Conservation (phyloP, 2,113 vertebrate species). For the Alces alces region DNA sequence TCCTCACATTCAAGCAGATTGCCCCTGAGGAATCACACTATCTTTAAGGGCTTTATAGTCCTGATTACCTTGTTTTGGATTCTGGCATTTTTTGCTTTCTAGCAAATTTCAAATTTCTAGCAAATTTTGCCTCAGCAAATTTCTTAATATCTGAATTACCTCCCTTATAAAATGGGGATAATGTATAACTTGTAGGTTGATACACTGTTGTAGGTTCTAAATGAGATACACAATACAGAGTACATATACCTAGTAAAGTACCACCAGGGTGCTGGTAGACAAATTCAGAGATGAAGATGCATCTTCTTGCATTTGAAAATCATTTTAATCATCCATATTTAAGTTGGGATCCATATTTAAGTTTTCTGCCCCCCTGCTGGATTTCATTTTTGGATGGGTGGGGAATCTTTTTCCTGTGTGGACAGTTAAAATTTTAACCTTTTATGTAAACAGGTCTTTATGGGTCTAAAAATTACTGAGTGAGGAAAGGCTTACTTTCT, state of each 20-base stretch:
- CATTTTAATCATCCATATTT: not conserved
- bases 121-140: constrained; percentile 14
- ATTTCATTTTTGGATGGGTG: not conserved
- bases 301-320: not conserved
- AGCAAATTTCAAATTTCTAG: not conserved
- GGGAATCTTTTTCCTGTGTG: not conserved
- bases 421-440: not conserved
- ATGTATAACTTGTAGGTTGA: not conserved
- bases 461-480: not conserved
- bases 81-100: not conserved
- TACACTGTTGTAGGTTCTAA: not conserved
- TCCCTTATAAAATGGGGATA: not conserved
- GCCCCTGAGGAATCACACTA: not conserved
- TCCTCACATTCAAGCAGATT: not conserved
- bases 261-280: not conserved
- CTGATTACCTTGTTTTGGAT: not conserved
- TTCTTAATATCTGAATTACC: not conserved
- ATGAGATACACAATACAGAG: not conserved
- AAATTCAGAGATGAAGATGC: not conserved
- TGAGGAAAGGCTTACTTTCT: not conserved
- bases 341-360: not conserved
- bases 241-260: not conserved
- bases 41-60: not conserved
- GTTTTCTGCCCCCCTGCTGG: not conserved
- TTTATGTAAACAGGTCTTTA: constrained; percentile 13